These are phyloP conservation scores for Falco punctatus DNA, from an alignment of 2,113 vertebrate species.

Conservation along the genomic window DNA sequence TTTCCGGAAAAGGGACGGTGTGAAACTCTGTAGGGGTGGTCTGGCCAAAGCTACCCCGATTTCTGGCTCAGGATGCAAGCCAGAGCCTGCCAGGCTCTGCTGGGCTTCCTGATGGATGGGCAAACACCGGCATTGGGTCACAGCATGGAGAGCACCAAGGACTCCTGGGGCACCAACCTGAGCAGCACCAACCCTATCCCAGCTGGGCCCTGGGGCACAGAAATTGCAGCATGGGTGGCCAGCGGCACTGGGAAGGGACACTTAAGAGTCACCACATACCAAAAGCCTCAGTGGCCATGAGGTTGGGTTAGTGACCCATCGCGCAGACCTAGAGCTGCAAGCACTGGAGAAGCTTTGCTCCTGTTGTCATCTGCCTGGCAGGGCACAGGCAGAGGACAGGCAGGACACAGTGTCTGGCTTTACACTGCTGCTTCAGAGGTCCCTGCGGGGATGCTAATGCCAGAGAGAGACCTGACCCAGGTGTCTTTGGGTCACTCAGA, in stretches of 20 bases:
- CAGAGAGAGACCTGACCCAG: accelerated
- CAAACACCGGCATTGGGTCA: background rate
- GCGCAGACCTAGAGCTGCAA: background rate
- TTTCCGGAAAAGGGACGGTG: background rate
- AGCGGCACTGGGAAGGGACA: background rate
- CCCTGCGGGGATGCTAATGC: background rate
- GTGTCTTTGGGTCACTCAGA: accelerated
- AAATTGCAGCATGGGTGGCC: background rate
- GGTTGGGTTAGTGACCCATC: background rate
- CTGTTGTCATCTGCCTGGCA: background rate
- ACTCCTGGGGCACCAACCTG: accelerated
- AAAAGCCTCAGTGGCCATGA: background rate
- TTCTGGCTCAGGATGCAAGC: background rate
- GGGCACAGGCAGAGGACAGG: background rate
- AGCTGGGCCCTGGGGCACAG: accelerated
- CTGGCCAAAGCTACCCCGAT: background rate
- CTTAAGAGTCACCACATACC: background rate
- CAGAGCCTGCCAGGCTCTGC: background rate
- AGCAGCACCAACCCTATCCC: background rate
- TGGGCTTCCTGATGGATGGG: background rate
- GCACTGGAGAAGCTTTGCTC: background rate
- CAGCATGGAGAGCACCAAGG: accelerated
- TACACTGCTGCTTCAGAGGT: background rate
- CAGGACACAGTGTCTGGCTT: background rate
- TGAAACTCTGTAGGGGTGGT: background rate